Percentiles rank a stretch among this genome's conserved stretches.
These are phyloP conservation scores for Tetragnatha versicolor DNA, from an alignment of 1,140 invertebrate genomes.

Conservation along the genomic window DNA sequence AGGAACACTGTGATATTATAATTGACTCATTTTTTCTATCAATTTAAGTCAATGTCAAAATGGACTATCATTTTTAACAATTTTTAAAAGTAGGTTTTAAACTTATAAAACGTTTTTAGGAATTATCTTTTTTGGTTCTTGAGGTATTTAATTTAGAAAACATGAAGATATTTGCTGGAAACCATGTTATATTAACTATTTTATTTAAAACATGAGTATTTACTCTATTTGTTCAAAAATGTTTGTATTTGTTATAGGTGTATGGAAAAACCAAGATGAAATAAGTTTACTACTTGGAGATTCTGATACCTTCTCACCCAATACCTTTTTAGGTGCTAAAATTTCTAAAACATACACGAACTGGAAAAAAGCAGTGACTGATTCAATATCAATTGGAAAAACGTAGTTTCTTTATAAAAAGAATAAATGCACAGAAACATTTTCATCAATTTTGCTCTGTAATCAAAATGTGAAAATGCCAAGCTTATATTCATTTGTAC, in stretches of 20 bases:
- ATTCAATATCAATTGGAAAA: neutral
- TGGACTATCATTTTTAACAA: neutral
- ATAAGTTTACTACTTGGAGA: neutral
- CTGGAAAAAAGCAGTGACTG: slow-evolving; percentile 13
- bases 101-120: neutral
- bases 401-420: too few species aligned
- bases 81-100: neutral
- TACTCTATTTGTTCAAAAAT: neutral
- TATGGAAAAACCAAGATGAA: slow-evolving; percentile 29
- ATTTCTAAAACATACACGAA: neutral
- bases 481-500: too few species aligned
- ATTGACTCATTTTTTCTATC: too few species aligned
- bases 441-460: too few species aligned
- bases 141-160: neutral
- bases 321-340: neutral
- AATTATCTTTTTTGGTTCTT: neutral
- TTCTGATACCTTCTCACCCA: neutral
- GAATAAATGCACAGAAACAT: too few species aligned
- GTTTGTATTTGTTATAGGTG: neutral
- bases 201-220: neutral
- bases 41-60: too few species aligned
- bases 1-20: too few species aligned
- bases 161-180: neutral
- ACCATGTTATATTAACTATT: too few species aligned
- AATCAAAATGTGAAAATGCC: too few species aligned